Evolutionary conservation across 2,797 vertebrate species (phyloP).

Genomic region (Tragopan temminckii): DNA sequence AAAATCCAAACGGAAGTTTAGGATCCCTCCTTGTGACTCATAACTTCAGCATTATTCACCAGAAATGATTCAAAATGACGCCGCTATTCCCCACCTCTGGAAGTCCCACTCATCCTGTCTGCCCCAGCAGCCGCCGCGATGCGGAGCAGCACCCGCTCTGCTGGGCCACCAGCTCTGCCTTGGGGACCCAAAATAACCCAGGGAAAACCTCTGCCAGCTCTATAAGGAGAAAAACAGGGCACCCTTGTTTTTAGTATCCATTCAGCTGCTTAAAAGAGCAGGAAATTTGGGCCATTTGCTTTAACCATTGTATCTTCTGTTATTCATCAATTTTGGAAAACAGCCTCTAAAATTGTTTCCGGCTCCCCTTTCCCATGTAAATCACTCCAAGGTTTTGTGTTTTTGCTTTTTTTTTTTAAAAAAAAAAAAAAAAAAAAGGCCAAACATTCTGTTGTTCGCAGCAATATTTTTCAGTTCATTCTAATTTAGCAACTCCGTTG

Average conservation of each 20-base stretch:
- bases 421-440: background rate
- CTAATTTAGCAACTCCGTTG: slow-evolving; percentile 76
- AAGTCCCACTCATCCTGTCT: background rate
- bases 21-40: background rate
- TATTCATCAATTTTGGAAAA: slow-evolving; percentile 80
- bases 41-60: background rate
- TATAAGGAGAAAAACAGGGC: slow-evolving; percentile 52
- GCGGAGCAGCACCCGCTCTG: background rate
- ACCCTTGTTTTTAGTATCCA: slow-evolving; percentile 46
- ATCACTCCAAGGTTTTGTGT: slow-evolving; percentile 56
- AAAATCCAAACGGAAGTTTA: background rate
- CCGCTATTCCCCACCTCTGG: slow-evolving; percentile 9
- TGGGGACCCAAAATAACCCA: background rate
- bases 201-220: background rate
- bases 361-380: slow-evolving; percentile 83
- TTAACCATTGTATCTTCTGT: slow-evolving; percentile 72
- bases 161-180: background rate
- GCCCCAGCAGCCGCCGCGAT: fast-evolving
- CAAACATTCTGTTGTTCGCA: slow-evolving; percentile 43
- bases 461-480: slow-evolving; percentile 56
- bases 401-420: background rate
- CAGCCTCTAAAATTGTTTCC: slow-evolving; percentile 74
- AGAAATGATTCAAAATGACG: background rate
- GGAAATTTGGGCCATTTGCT: slow-evolving; percentile 75
- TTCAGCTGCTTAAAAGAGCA: slow-evolving; percentile 57